Conservation (phyloP, 2,797 vertebrate species). For the Scyliorhinus canicula region DNA sequence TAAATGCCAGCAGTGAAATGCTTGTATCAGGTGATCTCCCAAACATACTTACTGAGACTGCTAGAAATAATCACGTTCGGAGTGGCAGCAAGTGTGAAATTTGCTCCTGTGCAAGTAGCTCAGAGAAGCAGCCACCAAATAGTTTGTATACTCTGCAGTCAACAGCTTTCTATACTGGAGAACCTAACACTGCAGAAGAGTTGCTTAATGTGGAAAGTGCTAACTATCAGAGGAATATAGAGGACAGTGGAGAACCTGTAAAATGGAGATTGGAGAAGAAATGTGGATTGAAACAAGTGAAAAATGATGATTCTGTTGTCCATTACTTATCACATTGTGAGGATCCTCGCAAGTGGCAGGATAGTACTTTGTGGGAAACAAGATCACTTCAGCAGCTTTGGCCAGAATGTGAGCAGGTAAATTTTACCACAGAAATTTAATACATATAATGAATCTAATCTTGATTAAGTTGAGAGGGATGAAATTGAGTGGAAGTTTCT, state of each 20-base stretch:
- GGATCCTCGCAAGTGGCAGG: neutral
- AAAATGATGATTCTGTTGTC: neutral
- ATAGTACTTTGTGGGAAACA: neutral
- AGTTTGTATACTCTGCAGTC: neutral
- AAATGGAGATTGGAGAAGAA: constrained; percentile 1
- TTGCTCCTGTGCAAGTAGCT: neutral
- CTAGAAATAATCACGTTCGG: neutral
- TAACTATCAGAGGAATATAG: neutral
- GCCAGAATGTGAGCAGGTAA: constrained; percentile 34
- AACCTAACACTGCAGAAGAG: neutral
- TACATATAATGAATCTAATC: neutral
- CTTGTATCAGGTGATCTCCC: neutral
- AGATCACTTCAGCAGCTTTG: neutral
- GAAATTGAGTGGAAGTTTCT: neutral
- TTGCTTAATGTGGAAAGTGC: neutral
- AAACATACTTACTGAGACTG: neutral
- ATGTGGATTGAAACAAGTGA: neutral
- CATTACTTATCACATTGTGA: neutral
- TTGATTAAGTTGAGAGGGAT: neutral
- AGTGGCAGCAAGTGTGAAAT: neutral
- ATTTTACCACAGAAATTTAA: neutral
- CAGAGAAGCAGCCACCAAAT: neutral
- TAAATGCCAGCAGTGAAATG: neutral
- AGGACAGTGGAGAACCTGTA: constrained; percentile 13
- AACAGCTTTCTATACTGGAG: neutral